These are phyloP conservation scores for Heterotis niloticus DNA, from an alignment of 2,113 vertebrate genomes.

Conservation along the genomic window DNA sequence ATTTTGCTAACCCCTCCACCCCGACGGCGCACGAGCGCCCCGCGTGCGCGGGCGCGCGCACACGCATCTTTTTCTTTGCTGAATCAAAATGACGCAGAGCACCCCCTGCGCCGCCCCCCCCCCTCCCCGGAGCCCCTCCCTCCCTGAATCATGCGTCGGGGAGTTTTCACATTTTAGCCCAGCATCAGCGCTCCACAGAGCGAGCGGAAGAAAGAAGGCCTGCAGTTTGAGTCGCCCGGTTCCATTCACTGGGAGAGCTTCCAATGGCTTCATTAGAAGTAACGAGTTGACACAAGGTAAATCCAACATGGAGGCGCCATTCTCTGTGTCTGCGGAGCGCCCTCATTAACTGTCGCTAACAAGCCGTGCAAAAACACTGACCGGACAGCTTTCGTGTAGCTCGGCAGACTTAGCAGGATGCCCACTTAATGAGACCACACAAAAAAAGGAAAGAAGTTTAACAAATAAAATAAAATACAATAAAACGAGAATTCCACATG, in stretches of 20 bases:
- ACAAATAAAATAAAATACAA: conserved; percentile 41
- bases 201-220: conserved; percentile 53
- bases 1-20: conserved; percentile 27
- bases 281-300: conserved; percentile 98
- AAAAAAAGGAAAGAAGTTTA: conserved; percentile 69
- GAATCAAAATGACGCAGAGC: conserved; percentile 41
- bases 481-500: conserved; percentile 31
- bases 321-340: conserved; percentile 81
- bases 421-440: conserved; percentile 96
- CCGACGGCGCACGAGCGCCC: background rate
- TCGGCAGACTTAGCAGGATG: conserved; percentile 89
- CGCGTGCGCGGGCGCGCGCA: conserved; percentile 6
- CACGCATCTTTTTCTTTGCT: conserved; percentile 30
- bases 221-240: conserved; percentile 65
- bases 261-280: conserved; percentile 91
- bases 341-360: conserved; percentile 99
- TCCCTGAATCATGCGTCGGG: conserved; percentile 44
- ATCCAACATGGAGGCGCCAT: conserved; percentile 83
- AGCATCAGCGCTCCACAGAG: conserved; percentile 52
- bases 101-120: conserved; percentile 33
- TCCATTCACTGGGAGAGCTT: conserved; percentile 75
- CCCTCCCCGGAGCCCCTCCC: conserved; percentile 43
- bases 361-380: conserved; percentile 97
- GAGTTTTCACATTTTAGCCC: conserved; percentile 37
- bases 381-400: conserved; percentile 89